Conservation (phyloP, 2,113 vertebrate species). For the Rostratula benghalensis region DNA sequence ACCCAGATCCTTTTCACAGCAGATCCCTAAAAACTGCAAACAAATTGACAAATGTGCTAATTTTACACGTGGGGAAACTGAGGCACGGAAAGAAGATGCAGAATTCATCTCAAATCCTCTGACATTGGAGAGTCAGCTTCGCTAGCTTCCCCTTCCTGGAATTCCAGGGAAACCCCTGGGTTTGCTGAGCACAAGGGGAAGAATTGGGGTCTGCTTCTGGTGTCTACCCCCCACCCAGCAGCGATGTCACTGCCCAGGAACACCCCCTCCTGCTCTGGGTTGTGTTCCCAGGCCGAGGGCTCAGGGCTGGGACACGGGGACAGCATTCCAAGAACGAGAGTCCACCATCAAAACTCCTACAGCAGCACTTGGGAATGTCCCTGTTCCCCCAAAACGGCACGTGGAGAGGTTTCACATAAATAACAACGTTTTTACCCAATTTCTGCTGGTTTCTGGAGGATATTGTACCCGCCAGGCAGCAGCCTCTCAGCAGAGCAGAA, state of each 20-base stretch:
- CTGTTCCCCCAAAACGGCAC: fast-evolving
- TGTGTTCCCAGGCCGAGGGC: neutral
- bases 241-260: fast-evolving
- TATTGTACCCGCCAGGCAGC: neutral
- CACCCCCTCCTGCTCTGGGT: fast-evolving
- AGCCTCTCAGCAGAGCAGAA: neutral
- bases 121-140: fast-evolving
- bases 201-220: fast-evolving
- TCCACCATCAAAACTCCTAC: fast-evolving
- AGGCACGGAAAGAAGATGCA: neutral
- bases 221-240: fast-evolving
- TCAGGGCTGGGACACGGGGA: neutral
- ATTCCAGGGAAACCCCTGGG: fast-evolving
- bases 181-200: neutral
- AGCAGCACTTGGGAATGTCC: fast-evolving
- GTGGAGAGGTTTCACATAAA: fast-evolving
- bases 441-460: neutral
- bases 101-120: neutral
- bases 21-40: neutral
- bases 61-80: neutral
- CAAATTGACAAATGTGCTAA: fast-evolving
- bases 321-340: fast-evolving
- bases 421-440: fast-evolving
- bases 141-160: fast-evolving
- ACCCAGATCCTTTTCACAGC: neutral